Conservation (phyloP, 2,113 vertebrate species). For the Phoenicopterus ruber region DNA sequence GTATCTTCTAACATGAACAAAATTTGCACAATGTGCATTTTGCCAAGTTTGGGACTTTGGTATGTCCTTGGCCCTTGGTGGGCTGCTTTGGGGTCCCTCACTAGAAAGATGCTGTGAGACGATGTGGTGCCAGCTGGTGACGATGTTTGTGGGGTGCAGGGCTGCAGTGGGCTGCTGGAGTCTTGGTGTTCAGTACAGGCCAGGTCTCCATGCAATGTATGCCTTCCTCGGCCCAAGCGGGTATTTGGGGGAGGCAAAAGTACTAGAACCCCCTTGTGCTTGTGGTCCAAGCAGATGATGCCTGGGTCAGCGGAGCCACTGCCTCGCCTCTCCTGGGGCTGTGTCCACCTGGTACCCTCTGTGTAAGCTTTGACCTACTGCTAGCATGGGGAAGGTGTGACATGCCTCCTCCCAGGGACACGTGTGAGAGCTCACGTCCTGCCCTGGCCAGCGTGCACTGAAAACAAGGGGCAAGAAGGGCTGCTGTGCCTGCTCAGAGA, state of each 20-base stretch:
- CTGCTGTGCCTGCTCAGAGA: not conserved
- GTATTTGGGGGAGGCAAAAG: not conserved
- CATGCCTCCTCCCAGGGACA: not conserved
- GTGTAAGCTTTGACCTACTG: not conserved
- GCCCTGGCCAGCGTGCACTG: rapidly evolving
- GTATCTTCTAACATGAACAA: not conserved
- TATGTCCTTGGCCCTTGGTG: not conserved
- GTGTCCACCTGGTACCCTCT: not conserved
- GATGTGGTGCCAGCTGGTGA: not conserved
- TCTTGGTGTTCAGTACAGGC: not conserved
- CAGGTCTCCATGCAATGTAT: not conserved
- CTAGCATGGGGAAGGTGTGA: not conserved
- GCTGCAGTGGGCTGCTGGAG: not conserved
- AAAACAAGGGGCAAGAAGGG: not conserved
- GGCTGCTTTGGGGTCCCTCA: not conserved
- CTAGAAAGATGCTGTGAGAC: not conserved
- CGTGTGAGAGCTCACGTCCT: rapidly evolving
- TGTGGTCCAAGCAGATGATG: not conserved
- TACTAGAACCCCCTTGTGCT: not conserved
- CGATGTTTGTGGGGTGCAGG: not conserved
- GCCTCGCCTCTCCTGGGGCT: not conserved
- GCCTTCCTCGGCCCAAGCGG: rapidly evolving
- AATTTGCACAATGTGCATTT: not conserved
- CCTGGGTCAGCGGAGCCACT: not conserved
- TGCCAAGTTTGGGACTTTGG: not conserved